Evolutionary conservation across 2,888 invertebrate species (phyloP), one percentile per base, ranked within the genome.

Genomic region (Netelia fuscicornis): DNA sequence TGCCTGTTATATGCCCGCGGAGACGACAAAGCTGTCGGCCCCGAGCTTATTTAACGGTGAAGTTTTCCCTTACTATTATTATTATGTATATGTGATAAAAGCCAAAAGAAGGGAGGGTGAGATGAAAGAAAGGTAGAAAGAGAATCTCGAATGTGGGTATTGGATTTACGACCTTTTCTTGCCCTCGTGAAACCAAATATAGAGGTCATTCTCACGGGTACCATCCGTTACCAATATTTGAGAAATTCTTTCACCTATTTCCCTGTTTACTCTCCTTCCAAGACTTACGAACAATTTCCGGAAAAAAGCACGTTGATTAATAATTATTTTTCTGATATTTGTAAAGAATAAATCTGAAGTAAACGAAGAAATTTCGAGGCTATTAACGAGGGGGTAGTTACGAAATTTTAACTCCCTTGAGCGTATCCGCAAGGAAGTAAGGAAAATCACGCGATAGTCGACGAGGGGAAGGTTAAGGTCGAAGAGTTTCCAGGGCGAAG

Each of bases 101-200:
- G 58, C n/a, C 20, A 25, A 20, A 23, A 20, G 65, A 1, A 20
- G 68, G 44, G 17, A 42, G 52, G 6, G 70, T 54, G 54, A 20
- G 68, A 58, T 42, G 37, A 54, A 52, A 6, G 17, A 17, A n/a
- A n/a, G 30, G 71, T 10, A 42, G 42, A 20, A 37, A 42, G 52
- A 13, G 70, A 70, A 17, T 44, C 67, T 68, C 25, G 23, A 72
- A 30, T 64, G 23, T 70, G 6, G 42, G 67, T 72, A 84, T 77
- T 44, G 67, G 68, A 84, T 84, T 84, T 68, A 30, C 72, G 72
- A 79, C 54, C n/a, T 77, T 48, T 64, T 76, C 84, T 67, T 76
- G 76, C 76, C 76, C 84, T 60, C 75, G 52, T 11, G 42, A 23
- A 17, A 72, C 44, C n/a, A 13, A 54, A 74, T 52, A 62, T 65